Conservation (phyloP, 2,113 vertebrate genomes). For the Hippocampus abdominalis region DNA sequence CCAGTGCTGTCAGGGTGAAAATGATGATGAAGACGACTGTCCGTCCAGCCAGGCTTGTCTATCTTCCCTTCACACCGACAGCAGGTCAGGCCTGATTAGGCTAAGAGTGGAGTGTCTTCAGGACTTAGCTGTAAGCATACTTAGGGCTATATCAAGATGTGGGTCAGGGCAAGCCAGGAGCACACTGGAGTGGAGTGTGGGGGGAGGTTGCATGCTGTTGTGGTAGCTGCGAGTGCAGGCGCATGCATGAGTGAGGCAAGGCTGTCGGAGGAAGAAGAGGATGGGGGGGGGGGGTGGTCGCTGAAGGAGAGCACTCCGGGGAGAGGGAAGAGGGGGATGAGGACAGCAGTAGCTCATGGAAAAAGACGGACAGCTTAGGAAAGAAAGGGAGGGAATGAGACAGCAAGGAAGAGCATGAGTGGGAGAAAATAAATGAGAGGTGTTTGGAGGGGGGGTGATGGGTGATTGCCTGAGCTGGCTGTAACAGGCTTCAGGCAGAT, state of each 20-base stretch:
- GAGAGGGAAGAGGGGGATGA: conserved; percentile 57
- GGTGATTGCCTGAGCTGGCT: conserved; percentile 66
- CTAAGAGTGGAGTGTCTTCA: conserved; percentile 72
- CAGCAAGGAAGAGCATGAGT: conserved; percentile 50
- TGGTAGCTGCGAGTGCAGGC: conserved; percentile 44
- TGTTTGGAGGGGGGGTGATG: conserved; percentile 40
- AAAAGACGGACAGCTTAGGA: conserved; percentile 51
- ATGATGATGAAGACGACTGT: conserved; percentile 58
- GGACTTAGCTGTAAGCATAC: conserved; percentile 78
- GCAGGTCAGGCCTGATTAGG: conserved; percentile 74
- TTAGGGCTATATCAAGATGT: conserved; percentile 81
- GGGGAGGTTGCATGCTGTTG: conserved; percentile 66
- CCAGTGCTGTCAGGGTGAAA: not conserved
- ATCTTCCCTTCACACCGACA: conserved; percentile 50
- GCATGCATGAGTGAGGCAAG: conserved; percentile 17
- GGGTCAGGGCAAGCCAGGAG: conserved; percentile 72
- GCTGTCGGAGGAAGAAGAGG: conserved; percentile 3
- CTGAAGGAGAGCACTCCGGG: conserved; percentile 56
- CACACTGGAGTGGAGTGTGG: conserved; percentile 66
- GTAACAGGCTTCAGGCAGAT: conserved; percentile 68
- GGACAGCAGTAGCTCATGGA: conserved; percentile 64
- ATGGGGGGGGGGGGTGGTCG: conserved; percentile 34
- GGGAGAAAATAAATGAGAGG: conserved; percentile 27
- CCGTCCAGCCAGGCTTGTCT: conserved; percentile 50
- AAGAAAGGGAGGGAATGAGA: conserved; percentile 47